Percentiles rank a stretch among this genome's conserved stretches.
Conservation (phyloP, 2,797 vertebrate species). For the Lepidocolaptes lacrymiger region DNA sequence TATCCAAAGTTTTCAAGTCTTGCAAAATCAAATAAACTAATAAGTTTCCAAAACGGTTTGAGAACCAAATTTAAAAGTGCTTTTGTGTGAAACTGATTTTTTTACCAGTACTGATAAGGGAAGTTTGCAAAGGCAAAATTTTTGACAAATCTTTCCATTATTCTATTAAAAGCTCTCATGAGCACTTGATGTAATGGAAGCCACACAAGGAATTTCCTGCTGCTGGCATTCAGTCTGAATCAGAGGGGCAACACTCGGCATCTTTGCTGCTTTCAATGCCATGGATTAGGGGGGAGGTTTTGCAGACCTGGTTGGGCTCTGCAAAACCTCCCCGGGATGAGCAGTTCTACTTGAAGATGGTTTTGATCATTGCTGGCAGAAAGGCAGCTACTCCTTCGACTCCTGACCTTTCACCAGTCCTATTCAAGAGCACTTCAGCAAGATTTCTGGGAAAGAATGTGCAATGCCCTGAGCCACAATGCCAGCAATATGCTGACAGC, state of each 20-base stretch:
- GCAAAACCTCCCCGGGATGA: not conserved
- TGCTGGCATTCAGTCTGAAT: not conserved
- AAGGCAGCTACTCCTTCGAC: not conserved
- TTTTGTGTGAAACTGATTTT: not conserved
- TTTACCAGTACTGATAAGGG: not conserved
- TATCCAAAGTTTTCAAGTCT: not conserved
- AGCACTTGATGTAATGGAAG: not conserved
- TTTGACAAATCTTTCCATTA: not conserved
- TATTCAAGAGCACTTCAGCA: conserved; percentile 34
- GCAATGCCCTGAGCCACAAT: conserved; percentile 11
- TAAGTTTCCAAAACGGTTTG: not conserved
- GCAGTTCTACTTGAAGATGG: not conserved
- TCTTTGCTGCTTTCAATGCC: not conserved
- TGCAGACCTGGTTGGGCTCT: not conserved
- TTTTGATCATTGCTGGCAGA: conserved; percentile 17
- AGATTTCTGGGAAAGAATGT: conserved; percentile 31
- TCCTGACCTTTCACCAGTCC: conserved; percentile 18
- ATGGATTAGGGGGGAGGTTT: conserved; percentile 23
- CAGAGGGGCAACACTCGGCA: not conserved
- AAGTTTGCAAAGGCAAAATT: not conserved
- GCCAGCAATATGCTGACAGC: not conserved
- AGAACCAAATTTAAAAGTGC: not conserved
- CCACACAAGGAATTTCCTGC: not conserved
- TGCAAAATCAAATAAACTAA: not conserved
- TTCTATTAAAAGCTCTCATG: not conserved